A percentile compares a stretch with the other conserved stretches of the same genome.
phyloP scores from a whole-genome alignment of 2,888 invertebrate genomes.

The Apomyelois bistriatella region DNA sequence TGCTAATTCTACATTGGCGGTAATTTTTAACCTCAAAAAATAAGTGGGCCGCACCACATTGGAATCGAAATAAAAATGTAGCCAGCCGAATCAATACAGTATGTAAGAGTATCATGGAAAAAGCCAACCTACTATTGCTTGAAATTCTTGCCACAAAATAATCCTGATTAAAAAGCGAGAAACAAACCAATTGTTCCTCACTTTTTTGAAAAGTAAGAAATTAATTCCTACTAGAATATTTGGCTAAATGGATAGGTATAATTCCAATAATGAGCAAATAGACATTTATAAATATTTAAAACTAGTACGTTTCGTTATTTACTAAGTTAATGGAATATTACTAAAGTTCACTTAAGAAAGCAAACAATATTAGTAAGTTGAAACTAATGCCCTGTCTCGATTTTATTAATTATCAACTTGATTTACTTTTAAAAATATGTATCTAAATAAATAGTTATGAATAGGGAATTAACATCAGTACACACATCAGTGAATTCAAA shows the following conservation, averaged over 20 bases:
- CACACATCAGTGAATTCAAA: conserved; percentile 6
- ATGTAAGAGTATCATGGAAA: neutral
- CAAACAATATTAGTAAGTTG: conserved; percentile 38
- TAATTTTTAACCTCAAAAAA: too few species aligned
- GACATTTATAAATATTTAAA: conserved; percentile 62
- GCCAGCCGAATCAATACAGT: too few species aligned
- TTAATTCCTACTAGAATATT: conserved; percentile 40
- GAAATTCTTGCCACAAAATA: neutral
- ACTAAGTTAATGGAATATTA: conserved; percentile 76
- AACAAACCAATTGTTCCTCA: too few species aligned
- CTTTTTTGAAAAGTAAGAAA: conserved; percentile 8
- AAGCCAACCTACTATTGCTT: neutral
- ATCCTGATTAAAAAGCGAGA: neutral
- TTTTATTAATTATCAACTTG: neutral
- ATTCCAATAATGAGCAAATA: conserved; percentile 77
- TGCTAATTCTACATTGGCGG: too few species aligned
- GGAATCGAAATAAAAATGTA: too few species aligned
- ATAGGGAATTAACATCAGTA: conserved; percentile 7
- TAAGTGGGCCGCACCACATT: too few species aligned
- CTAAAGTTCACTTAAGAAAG: conserved; percentile 59
- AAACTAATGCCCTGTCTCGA: conserved; percentile 9
- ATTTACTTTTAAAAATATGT: neutral
- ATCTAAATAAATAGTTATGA: neutral
- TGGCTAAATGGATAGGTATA: conserved; percentile 62
- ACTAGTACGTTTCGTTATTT: conserved; percentile 64